phyloP scores from a whole-genome alignment of 2,797 vertebrate species.

The Ataeniobius toweri region DNA sequence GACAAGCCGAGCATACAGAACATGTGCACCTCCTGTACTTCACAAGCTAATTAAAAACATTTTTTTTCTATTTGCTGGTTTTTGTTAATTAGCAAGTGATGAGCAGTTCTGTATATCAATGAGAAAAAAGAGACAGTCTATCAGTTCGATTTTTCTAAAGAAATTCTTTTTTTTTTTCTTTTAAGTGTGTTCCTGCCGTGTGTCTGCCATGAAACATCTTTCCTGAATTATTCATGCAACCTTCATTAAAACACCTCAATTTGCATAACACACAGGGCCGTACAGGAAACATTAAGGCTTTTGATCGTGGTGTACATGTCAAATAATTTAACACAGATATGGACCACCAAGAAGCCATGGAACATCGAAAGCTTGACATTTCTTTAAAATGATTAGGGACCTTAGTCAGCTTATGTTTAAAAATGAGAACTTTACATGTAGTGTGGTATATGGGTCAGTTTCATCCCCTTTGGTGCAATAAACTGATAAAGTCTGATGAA shows the following conservation, averaged over 20 bases:
- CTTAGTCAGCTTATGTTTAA: slow-evolving; percentile 19
- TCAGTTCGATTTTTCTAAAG: slow-evolving; percentile 56
- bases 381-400: slow-evolving; percentile 39
- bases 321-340: slow-evolving; percentile 64
- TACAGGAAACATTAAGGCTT: slow-evolving; percentile 63
- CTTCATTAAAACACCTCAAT: slow-evolving; percentile 77
- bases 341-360: slow-evolving; percentile 30
- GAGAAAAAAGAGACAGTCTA: slow-evolving; percentile 40
- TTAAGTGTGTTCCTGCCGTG: slow-evolving; percentile 60
- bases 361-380: slow-evolving; percentile 23
- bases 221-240: slow-evolving; percentile 77
- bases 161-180: slow-evolving; percentile 54
- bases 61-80: slow-evolving; percentile 32
- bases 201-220: slow-evolving; percentile 52
- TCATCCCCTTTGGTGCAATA: slow-evolving; percentile 55
- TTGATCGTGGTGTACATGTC: slow-evolving; percentile 73
- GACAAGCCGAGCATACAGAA: slow-evolving; percentile 29
- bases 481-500: slow-evolving; percentile 53
- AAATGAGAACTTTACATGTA: slow-evolving; percentile 34
- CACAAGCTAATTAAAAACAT: slow-evolving; percentile 43
- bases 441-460: slow-evolving; percentile 64
- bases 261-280: slow-evolving; percentile 71
- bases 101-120: slow-evolving; percentile 55
- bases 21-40: slow-evolving; percentile 27
- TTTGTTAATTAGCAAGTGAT: slow-evolving; percentile 61